Evolutionary conservation across 2,113 vertebrate species (phyloP).

Genomic region (Emydura subglobosa): DNA sequence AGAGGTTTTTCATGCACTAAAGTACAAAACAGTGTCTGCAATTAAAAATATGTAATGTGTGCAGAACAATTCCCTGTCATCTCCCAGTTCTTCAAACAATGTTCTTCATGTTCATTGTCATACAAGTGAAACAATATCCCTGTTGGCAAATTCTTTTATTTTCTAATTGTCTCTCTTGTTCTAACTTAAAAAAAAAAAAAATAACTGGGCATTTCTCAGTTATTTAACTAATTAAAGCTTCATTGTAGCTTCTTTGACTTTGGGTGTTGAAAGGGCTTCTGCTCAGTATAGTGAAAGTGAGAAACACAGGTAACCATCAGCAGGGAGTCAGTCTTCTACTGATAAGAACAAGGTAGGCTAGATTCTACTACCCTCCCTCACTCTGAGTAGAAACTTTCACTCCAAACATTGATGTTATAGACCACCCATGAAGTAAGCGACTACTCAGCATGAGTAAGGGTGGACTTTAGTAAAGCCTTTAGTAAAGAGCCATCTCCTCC

Average conservation of each 20-base stretch:
- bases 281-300: not conserved
- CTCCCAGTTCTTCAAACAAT: not conserved
- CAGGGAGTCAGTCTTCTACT: not conserved
- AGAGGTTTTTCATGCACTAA: not conserved
- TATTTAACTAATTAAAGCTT: not conserved
- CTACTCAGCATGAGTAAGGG: not conserved
- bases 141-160: not conserved
- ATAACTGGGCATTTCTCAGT: not conserved
- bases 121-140: not conserved
- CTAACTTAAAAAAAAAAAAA: not conserved
- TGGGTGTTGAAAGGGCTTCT: not conserved
- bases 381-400: not conserved
- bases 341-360: not conserved
- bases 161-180: slow-evolving; percentile 8
- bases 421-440: not conserved
- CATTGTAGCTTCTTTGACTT: not conserved
- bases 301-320: not conserved
- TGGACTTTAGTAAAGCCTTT: not conserved
- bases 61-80: not conserved
- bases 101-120: not conserved
- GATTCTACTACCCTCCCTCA: not conserved
- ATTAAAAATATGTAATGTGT: not conserved
- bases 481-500: not conserved
- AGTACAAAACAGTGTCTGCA: slow-evolving; percentile 3
- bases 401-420: not conserved